phyloP scores from a whole-genome alignment of 1,140 invertebrate species.

The Drosophila nannoptera region DNA sequence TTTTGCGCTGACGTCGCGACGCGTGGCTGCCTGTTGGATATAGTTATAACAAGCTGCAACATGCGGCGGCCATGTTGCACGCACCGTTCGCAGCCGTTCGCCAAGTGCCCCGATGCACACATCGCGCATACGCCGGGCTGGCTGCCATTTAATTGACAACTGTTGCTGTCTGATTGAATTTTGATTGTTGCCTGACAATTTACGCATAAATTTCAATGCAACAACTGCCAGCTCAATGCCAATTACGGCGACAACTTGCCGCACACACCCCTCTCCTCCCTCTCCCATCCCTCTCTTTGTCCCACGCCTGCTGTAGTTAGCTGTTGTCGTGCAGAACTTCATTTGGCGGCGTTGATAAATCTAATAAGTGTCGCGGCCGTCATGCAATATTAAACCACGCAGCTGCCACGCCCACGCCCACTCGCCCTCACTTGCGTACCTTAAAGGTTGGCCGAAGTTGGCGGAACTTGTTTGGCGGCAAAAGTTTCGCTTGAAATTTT shows the following conservation, averaged over 20 bases:
- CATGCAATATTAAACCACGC: constrained; percentile 54
- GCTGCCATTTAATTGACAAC: constrained; percentile 62
- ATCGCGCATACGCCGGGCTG: constrained; percentile 55
- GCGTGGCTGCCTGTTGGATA: background rate
- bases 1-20: background rate
- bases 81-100: constrained; percentile 20
- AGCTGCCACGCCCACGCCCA: constrained; percentile 8
- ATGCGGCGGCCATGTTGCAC: constrained; percentile 27
- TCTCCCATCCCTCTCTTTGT: no score
- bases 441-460: constrained; percentile 66
- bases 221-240: constrained; percentile 30
- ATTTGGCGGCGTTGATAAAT: constrained; percentile 61
- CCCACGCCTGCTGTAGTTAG: background rate
- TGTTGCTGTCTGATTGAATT: constrained; percentile 75
- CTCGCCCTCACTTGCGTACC: constrained; percentile 29
- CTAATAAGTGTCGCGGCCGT: constrained; percentile 69
- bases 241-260: constrained; percentile 44
- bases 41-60: constrained; percentile 38
- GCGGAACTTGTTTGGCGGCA: constrained; percentile 53
- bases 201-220: constrained; percentile 58
- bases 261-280: background rate
- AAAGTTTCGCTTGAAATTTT: constrained; percentile 67
- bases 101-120: constrained; percentile 7
- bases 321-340: constrained; percentile 57
- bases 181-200: constrained; percentile 63